Percentiles rank a stretch among this genome's conserved stretches.
These are phyloP conservation scores for Aphis craccivora DNA, from an alignment of 1,140 invertebrate species.

Conservation along the genomic window DNA sequence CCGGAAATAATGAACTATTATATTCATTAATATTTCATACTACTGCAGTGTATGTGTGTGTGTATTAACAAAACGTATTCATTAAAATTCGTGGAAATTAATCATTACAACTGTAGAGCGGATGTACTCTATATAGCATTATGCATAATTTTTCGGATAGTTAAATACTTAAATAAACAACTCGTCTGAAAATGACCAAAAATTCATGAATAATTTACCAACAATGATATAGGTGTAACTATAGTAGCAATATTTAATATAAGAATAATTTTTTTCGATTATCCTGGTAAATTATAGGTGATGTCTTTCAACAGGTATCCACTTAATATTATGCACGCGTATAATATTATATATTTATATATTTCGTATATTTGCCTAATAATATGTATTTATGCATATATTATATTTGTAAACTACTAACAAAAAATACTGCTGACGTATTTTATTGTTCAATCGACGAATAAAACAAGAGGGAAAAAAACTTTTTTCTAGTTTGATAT, in stretches of 20 bases:
- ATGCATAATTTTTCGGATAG: conserved; percentile 46
- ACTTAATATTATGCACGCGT: not conserved
- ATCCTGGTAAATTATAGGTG: not conserved
- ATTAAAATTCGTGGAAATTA: conserved; percentile 50
- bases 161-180: conserved; percentile 41
- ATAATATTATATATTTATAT: not conserved
- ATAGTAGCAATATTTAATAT: not conserved
- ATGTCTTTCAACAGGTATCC: not conserved
- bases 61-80: conserved; percentile 45
- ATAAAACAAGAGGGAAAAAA: conserved; percentile 1
- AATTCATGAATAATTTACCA: conserved; percentile 24
- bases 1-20: conserved; percentile 50
- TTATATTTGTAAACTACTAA: not conserved
- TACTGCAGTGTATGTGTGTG: not conserved
- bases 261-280: not conserved
- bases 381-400: not conserved
- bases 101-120: conserved; percentile 31
- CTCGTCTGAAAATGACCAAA: conserved; percentile 37
- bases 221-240: not conserved
- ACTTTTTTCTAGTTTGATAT: not conserved
- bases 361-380: not conserved
- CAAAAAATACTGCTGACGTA: not conserved
- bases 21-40: conserved; percentile 50
- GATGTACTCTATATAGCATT: conserved; percentile 26
- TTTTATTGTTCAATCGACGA: not conserved